Evolutionary conservation across 2,113 vertebrate genomes (phyloP).

Genomic region (Furnarius figulus): DNA sequence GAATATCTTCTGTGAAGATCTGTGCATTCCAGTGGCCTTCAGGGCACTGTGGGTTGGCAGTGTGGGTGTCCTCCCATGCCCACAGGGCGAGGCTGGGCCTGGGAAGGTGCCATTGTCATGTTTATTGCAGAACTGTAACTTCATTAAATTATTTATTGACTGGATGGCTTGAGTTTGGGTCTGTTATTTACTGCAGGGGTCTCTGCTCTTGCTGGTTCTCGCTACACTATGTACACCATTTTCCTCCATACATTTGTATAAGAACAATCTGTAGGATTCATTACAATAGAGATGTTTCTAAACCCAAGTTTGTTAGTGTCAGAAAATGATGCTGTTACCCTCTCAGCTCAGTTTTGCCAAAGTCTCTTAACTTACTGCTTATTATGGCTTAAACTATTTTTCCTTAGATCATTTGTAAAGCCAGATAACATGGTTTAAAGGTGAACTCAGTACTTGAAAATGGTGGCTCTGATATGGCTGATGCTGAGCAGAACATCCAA

Average conservation of each 20-base stretch:
- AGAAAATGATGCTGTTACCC: neutral
- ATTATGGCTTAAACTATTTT: accelerated
- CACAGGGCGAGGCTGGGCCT: neutral
- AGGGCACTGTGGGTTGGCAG: neutral
- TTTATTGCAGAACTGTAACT: slow-evolving; percentile 52
- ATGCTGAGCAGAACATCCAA: neutral
- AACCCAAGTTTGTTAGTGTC: neutral
- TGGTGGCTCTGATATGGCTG: neutral
- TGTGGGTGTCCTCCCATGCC: neutral
- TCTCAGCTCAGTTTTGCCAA: neutral
- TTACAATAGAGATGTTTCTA: neutral
- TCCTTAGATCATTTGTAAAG: neutral
- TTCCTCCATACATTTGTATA: neutral
- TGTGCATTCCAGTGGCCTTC: slow-evolving; percentile 34
- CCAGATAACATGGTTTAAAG: neutral
- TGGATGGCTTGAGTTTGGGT: slow-evolving; percentile 6
- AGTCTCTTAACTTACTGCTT: neutral
- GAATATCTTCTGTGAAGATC: slow-evolving; percentile 81
- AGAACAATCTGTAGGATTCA: neutral
- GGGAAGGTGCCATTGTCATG: neutral
- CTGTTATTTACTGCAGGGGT: neutral
- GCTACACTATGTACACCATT: accelerated
- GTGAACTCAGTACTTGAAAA: neutral
- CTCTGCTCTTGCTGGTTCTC: neutral
- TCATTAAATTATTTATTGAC: slow-evolving; percentile 83